Base-by-base conservation (phyloP, 1,140 invertebrate genomes). In the Mylabris phalerata region DNA sequence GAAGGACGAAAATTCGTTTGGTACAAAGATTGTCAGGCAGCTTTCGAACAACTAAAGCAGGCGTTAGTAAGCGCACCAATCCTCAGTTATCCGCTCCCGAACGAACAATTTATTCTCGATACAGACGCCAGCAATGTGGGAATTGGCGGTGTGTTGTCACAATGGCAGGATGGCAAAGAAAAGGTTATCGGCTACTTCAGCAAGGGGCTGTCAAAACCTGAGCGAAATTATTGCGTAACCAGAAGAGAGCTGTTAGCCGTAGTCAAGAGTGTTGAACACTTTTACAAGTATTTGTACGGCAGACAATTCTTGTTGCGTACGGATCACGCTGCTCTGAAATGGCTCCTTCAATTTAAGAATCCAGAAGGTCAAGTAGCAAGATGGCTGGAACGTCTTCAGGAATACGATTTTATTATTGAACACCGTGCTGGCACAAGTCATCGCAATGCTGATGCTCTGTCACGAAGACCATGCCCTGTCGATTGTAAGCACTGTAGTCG, bases 211-310 rank as follows among this genome's bases (percentile, higher is more conserved):
- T 26, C 74, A 74, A 51, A 41, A 6, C 42, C 62, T 7, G 77
- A 81, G 66, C 57, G 52, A 25, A 75, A 75, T 46, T 80, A 74
- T 48, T 60, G 51, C 1, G 67, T 63, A 4, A 73, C 71, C 4
- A 72, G 79, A 60, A 57, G 66, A 50, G 75, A 78, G 70, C 66
- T 62, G 47, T 61, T 79, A n/a, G 76, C 73, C 4, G 63, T 79
- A 24, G 48, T 79, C 3, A 72, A 67, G 62, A 72, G 69, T 2
- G 64, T 78, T 0, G 60, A 73, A 46, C 68, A 75, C 38, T 74
- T 73, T 50, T 45, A 64, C 41, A 27, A n/a, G 9, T 68, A 65
- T 49, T 10, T 68, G 43, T 65, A 71, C 51, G 68, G 68, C 24
- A 27, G 6, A n/a, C 25, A 49, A 7, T 49, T 49, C 27, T 25